Evolutionary conservation across 2,797 vertebrate genomes (phyloP), one percentile per base, ranked within the genome.

Genomic region (Artibeus lituratus): DNA sequence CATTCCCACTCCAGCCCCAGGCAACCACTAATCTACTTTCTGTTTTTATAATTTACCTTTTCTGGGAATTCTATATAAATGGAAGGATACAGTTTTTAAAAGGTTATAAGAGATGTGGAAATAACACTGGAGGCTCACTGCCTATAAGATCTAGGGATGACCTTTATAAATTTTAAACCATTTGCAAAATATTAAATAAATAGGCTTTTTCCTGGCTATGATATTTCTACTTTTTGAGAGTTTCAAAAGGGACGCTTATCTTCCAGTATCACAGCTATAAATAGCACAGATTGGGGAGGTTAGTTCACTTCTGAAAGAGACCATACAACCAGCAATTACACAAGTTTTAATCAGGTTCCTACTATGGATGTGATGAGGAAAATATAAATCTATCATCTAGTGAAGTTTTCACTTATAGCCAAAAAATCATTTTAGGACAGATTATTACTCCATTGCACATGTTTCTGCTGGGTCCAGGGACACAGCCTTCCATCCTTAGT

Each of bases 381-480:
- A 96, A 73, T 47, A 83, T 24, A 44, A 92, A 67, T 94, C 32
- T 65, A 89, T 51, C 39, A 39, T 76, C 42, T 91, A 87, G 89
- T 73, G 35, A 93, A 96, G 94, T 29, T 93, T 95, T 85, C 29
- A 94, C 62, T 73, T 73, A 86, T 51, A 94, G 57, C 69, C 57
- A 91, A 53, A 87, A 97, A 96, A 57, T 3, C 57, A 73, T n/a
- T 90, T 57, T 76, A 93, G 49, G 26, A 91, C 37, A 87, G 92
- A 91, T 84, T 88, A 92, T 73, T 67, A 78, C 80, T 53, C 49
- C 57, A 90, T 32, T 74, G 72, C 39, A 62, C 10, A 53, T 49
- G 11, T 69, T 94, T 73, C 88, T 57, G 4, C 53, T 62, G 53
- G 44, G 16, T 94, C 51, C 69, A 47, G 84, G 62, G 78, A 86